Evolutionary conservation across 2,113 vertebrate genomes (phyloP).

Genomic region (Nibea albiflora): DNA sequence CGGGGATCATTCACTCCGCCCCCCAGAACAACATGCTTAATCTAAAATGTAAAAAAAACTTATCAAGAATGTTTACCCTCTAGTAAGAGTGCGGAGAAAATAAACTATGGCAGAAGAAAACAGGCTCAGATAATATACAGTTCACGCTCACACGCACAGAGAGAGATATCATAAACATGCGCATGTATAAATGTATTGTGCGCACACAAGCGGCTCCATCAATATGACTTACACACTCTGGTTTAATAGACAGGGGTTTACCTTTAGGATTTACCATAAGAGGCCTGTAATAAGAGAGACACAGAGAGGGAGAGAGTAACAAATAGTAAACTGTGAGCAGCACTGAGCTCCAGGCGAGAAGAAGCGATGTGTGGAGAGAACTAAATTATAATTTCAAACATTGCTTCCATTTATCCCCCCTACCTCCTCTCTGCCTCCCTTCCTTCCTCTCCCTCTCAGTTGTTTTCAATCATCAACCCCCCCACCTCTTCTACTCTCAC

Average conservation of each 20-base stretch:
- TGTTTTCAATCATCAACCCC: slow-evolving; percentile 32
- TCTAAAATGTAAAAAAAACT: slow-evolving; percentile 51
- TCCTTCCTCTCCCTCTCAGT: not conserved
- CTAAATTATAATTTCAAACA: slow-evolving; percentile 72
- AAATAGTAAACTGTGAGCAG: slow-evolving; percentile 49
- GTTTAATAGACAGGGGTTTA: slow-evolving; percentile 65
- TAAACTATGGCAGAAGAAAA: slow-evolving; percentile 31
- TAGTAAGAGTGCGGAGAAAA: slow-evolving; percentile 24
- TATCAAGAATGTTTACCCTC: slow-evolving; percentile 51
- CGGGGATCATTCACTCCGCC: slow-evolving; percentile 54
- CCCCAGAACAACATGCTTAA: slow-evolving; percentile 39
- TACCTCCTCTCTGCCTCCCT: not conserved
- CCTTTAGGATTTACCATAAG: slow-evolving; percentile 67
- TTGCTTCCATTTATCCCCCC: slow-evolving; percentile 22
- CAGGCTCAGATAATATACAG: slow-evolving; percentile 5
- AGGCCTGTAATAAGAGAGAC: slow-evolving; percentile 52
- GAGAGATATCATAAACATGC: slow-evolving; percentile 10
- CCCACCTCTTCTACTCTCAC: slow-evolving; percentile 1
- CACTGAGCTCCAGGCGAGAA: slow-evolving; percentile 48
- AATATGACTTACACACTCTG: slow-evolving; percentile 24
- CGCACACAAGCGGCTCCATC: slow-evolving; percentile 13
- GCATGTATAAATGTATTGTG: slow-evolving; percentile 12
- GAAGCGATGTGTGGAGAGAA: slow-evolving; percentile 39
- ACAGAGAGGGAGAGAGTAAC: slow-evolving; percentile 41
- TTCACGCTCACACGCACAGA: slow-evolving; percentile 7